Evolutionary conservation across 2,113 vertebrate genomes (phyloP).

Genomic region (Jaculus jaculus): DNA sequence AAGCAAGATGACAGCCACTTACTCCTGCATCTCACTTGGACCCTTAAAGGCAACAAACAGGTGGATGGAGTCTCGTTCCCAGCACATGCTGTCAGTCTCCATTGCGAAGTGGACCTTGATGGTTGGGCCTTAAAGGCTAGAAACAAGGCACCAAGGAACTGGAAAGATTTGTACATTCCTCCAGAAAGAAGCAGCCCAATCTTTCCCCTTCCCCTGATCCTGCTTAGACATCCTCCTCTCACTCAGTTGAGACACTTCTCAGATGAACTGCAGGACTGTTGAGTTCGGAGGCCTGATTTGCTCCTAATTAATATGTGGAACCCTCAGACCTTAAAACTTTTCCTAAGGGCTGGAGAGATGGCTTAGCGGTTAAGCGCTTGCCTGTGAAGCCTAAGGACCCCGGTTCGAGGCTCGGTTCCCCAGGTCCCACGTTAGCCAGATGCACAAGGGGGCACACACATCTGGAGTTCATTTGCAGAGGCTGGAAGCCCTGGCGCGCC

Average conservation of each 20-base stretch:
- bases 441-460: too few relatives aligned
- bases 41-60: constrained; percentile 70
- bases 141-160: constrained; percentile 77
- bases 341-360: too few relatives aligned
- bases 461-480: too few relatives aligned
- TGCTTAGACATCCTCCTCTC: constrained; percentile 58
- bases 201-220: constrained; percentile 49
- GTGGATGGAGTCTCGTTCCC: constrained; percentile 66
- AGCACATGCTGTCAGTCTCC: constrained; percentile 59
- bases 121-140: constrained; percentile 79
- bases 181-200: constrained; percentile 74
- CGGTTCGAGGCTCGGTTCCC: too few relatives aligned
- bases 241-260: constrained; percentile 72
- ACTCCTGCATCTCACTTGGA: neutral
- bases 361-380: too few relatives aligned
- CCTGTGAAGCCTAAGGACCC: too few relatives aligned
- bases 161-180: constrained; percentile 81
- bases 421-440: too few relatives aligned
- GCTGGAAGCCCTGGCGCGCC: too few relatives aligned
- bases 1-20: neutral
- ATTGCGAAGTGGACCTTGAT: constrained; percentile 68
- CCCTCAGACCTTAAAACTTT: constrained; percentile 74
- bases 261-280: constrained; percentile 75
- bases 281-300: constrained; percentile 80
- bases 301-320: constrained; percentile 72